These are phyloP conservation scores for Odontesthes bonariensis DNA, from an alignment of 2,113 vertebrate genomes.

Conservation along the genomic window DNA sequence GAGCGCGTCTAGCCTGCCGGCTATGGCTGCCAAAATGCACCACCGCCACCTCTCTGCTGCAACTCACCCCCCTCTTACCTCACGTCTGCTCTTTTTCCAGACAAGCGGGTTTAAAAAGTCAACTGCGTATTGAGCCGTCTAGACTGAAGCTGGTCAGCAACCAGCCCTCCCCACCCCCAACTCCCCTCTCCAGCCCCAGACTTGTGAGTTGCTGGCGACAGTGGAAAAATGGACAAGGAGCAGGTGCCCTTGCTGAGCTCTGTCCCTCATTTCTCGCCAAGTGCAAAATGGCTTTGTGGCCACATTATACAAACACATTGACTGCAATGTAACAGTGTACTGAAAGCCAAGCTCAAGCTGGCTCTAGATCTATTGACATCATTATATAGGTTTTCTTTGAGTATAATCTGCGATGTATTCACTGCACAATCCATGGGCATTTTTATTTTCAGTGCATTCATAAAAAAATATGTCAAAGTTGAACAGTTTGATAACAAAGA, in stretches of 20 bases:
- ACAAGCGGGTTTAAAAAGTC: conserved; percentile 83
- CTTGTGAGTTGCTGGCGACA: conserved; percentile 68
- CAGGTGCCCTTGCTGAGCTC: conserved; percentile 72
- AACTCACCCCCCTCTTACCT: conserved; percentile 68
- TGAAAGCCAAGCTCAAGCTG: conserved; percentile 14
- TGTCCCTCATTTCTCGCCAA: conserved; percentile 40
- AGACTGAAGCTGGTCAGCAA: conserved; percentile 76
- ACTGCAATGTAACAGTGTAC: conserved; percentile 3
- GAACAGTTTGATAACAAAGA: background rate
- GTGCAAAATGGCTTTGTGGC: conserved; percentile 45
- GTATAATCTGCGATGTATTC: background rate
- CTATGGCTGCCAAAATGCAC: conserved; percentile 59
- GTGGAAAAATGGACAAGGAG: conserved; percentile 75
- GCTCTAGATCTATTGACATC: background rate
- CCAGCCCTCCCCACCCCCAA: conserved; percentile 50
- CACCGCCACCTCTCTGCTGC: conserved; percentile 61
- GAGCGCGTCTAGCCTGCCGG: conserved; percentile 28
- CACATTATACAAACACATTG: conserved; percentile 53
- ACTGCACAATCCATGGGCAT: no score
- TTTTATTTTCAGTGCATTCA: background rate
- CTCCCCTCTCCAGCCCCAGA: conserved; percentile 49
- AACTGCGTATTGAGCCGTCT: conserved; percentile 83
- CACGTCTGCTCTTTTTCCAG: conserved; percentile 80
- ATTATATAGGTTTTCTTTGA: background rate
- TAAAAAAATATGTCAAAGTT: background rate